These are phyloP conservation scores for Charina bottae DNA, from an alignment of 2,113 vertebrate species.

Conservation along the genomic window DNA sequence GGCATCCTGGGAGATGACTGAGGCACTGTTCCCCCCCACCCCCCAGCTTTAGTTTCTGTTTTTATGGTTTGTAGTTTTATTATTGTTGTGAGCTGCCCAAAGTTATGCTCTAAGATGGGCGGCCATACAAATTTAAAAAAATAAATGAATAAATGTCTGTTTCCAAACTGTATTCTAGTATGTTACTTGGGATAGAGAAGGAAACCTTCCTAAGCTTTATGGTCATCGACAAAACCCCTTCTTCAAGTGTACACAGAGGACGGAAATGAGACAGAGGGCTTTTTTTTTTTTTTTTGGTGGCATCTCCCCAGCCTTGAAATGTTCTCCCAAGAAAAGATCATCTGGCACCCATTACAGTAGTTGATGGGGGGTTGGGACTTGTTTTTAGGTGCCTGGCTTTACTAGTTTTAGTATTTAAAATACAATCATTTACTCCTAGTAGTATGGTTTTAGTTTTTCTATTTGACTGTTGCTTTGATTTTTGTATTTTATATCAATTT, in stretches of 20 bases:
- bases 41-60: not conserved
- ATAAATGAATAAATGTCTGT: too few relatives aligned
- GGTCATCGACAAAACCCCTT: not conserved
- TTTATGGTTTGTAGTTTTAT: not conserved
- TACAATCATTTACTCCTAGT: not conserved
- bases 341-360: not conserved
- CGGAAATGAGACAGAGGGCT: not conserved
- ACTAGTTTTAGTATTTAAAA: not conserved
- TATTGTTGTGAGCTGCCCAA: too few relatives aligned
- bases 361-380: not conserved
- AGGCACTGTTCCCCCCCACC: accelerated
- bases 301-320: not conserved
- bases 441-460: not conserved
- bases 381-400: not conserved
- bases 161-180: too few relatives aligned
- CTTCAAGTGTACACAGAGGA: not conserved
- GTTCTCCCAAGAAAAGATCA: not conserved
- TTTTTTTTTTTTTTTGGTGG: too few relatives aligned
- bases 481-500: not conserved
- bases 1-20: too few relatives aligned
- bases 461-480: not conserved
- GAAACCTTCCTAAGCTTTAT: not conserved
- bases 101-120: too few relatives aligned
- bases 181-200: too few relatives aligned
- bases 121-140: too few relatives aligned